phyloP scores from a whole-genome alignment of 2,888 invertebrate species.

The Himalopsyche japonica region DNA sequence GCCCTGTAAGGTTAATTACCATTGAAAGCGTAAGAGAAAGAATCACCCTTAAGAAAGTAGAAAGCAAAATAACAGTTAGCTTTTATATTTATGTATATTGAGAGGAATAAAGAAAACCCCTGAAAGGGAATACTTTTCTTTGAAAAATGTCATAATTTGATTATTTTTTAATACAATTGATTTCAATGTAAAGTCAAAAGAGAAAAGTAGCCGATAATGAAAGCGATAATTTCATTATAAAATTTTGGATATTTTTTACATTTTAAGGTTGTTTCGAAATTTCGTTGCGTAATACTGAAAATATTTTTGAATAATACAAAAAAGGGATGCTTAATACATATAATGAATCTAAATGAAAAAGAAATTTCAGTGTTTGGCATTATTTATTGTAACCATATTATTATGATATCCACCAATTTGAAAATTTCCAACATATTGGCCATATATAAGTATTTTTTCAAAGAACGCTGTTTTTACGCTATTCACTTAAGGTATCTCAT shows the following conservation, averaged over 20 bases:
- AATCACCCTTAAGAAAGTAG: background rate
- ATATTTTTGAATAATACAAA: too few species aligned
- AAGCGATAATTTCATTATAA: background rate
- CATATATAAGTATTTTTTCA: too few species aligned
- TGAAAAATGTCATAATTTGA: background rate
- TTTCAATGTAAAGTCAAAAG: background rate
- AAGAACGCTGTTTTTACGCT: too few species aligned
- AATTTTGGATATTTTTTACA: background rate
- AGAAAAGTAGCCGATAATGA: background rate
- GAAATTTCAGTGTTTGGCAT: too few species aligned
- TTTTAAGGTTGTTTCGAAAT: background rate
- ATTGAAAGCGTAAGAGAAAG: background rate
- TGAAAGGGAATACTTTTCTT: background rate
- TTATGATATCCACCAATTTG: too few species aligned
- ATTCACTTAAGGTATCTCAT: too few species aligned
- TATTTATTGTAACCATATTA: too few species aligned
- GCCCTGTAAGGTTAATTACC: background rate
- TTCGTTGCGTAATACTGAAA: too few species aligned
- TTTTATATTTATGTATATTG: background rate
- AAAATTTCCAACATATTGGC: too few species aligned
- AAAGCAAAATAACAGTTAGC: background rate
- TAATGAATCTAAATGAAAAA: too few species aligned
- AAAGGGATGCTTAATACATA: too few species aligned
- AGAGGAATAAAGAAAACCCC: background rate
- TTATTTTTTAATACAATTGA: background rate